These are phyloP conservation scores for Pelochelys cantorii DNA, from an alignment of 2,797 vertebrate genomes.

Conservation along the genomic window DNA sequence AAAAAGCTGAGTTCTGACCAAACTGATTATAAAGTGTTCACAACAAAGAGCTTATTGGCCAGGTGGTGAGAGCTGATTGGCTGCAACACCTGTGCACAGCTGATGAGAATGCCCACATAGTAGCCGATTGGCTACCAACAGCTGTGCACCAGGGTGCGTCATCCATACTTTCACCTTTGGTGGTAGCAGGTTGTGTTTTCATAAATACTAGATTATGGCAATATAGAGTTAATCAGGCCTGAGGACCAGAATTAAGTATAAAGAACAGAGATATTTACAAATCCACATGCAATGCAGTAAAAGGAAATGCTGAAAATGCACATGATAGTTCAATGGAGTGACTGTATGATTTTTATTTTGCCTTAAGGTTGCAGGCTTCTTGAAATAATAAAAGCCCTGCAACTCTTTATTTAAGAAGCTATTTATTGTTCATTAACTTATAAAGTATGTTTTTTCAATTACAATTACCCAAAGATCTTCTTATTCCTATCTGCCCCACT, in stretches of 20 bases:
- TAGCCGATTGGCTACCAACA: too few relatives aligned
- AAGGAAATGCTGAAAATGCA: conserved; percentile 30
- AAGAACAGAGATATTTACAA: conserved; percentile 27
- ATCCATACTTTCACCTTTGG: too few relatives aligned
- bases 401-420: conserved; percentile 55
- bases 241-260: neutral
- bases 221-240: neutral
- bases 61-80: too few relatives aligned
- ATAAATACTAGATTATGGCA: neutral
- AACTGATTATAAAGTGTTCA: too few relatives aligned
- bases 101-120: too few relatives aligned
- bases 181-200: conserved; percentile 10
- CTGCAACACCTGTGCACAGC: too few relatives aligned
- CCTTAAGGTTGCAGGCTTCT: conserved; percentile 56
- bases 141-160: too few relatives aligned
- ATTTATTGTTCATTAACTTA: conserved; percentile 58
- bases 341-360: conserved; percentile 61
- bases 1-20: too few relatives aligned
- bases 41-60: too few relatives aligned
- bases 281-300: conserved; percentile 17
- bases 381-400: conserved; percentile 55
- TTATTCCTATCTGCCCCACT: conserved; percentile 70
- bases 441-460: conserved; percentile 9
- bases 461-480: conserved; percentile 46
- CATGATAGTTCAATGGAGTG: conserved; percentile 50